Percentiles rank a stretch among this genome's conserved stretches.
Conservation (phyloP, 2,113 vertebrate genomes). For the Cyrtonyx montezumae region DNA sequence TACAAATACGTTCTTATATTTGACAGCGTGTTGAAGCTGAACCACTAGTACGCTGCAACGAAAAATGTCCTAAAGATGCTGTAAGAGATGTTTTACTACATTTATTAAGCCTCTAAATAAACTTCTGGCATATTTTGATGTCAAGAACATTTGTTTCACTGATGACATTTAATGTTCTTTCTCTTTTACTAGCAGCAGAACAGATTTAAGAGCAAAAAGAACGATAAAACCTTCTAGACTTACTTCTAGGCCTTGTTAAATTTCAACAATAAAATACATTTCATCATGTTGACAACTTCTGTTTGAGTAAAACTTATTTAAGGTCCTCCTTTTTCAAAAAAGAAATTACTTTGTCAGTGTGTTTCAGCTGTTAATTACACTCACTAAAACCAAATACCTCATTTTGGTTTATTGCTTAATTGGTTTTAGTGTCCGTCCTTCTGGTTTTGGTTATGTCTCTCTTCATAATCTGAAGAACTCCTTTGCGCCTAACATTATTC, state of each 20-base stretch:
- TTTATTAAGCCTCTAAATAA: background rate
- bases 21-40: background rate
- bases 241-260: background rate
- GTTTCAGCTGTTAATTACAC: background rate
- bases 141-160: background rate
- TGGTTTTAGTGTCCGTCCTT: background rate
- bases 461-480: background rate
- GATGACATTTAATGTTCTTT: background rate
- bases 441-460: background rate
- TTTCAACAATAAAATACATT: background rate
- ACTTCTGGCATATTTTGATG: background rate
- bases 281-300: background rate
- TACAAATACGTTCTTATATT: background rate
- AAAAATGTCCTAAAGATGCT: background rate
- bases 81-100: background rate
- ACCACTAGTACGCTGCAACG: background rate
- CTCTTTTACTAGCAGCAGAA: background rate
- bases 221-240: background rate
- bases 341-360: background rate
- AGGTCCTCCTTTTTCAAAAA: background rate
- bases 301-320: background rate
- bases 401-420: background rate
- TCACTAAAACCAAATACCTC: background rate
- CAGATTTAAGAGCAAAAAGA: conserved; percentile 1
- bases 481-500: background rate